These are phyloP conservation scores for Rhagonycha lutea DNA, from an alignment of 2,888 invertebrate species.

Conservation along the genomic window DNA sequence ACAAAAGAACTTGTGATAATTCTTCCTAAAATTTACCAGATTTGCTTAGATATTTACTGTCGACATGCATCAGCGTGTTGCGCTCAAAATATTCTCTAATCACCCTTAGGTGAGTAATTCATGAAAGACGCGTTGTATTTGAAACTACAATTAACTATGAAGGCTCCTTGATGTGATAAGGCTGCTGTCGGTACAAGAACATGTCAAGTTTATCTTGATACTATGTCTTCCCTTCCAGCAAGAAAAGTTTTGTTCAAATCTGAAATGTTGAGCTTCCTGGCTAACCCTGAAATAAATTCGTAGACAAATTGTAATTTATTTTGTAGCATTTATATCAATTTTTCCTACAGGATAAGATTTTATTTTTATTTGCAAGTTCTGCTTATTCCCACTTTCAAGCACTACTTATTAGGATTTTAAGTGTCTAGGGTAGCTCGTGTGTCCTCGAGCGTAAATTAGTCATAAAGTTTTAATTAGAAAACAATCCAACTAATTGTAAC, in stretches of 20 bases:
- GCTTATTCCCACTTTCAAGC: not conserved
- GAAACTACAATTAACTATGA: constrained; percentile 7
- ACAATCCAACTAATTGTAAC: not conserved
- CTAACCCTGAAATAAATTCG: not conserved
- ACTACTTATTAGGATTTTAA: not conserved
- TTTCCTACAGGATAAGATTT: not conserved
- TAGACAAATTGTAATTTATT: not conserved
- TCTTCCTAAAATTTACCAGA: not conserved
- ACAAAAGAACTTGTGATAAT: not conserved
- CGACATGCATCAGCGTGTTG: not conserved
- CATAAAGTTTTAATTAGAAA: not conserved
- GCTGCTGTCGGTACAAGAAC: constrained; percentile 3
- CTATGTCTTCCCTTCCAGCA: not conserved
- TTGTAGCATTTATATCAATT: not conserved
- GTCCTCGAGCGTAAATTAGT: not conserved
- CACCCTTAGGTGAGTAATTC: not conserved
- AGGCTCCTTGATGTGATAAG: constrained; percentile 13
- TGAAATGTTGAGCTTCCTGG: constrained; percentile 2
- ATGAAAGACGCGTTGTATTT: not conserved
- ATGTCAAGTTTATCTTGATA: constrained; percentile 3
- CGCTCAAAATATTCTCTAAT: not conserved
- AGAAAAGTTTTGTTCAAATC: not conserved
- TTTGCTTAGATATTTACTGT: not conserved
- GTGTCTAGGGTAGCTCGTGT: not conserved
- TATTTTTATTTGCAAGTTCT: not conserved